A percentile compares a stretch with the other conserved stretches of the same genome.
Evolutionary conservation across 1,140 invertebrate species (phyloP).

Genomic region (Diabrotica undecimpunctata): DNA sequence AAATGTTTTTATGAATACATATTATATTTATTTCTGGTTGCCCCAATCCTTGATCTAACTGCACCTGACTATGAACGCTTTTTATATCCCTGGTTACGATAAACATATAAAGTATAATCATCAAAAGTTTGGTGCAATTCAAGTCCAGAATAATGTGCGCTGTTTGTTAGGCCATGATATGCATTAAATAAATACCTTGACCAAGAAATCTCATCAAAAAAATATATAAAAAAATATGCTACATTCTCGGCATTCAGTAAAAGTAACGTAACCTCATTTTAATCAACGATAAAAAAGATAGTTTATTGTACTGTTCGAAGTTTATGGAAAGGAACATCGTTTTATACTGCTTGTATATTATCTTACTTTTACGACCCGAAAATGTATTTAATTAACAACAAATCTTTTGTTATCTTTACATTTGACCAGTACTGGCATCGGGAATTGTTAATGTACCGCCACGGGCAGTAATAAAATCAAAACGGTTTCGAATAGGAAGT

Average conservation of each 20-base stretch:
- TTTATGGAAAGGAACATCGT: conserved; percentile 27
- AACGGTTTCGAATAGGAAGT: not conserved
- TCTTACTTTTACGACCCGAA: conserved; percentile 20
- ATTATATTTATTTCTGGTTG: no score
- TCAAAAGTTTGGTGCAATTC: no score
- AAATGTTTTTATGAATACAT: no score
- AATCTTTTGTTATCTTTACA: conserved; percentile 18
- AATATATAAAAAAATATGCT: no score
- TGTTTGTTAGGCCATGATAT: no score
- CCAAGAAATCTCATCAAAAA: no score
- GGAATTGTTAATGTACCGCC: not conserved
- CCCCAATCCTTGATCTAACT: no score
- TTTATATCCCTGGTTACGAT: no score
- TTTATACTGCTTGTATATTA: conserved; percentile 24
- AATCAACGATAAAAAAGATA: conserved; percentile 45
- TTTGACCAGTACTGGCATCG: conserved; percentile 9
- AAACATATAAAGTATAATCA: no score
- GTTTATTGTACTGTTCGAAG: conserved; percentile 42
- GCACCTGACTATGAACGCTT: no score
- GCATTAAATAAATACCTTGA: no score
- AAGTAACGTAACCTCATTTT: conserved; percentile 41
- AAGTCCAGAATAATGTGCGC: no score
- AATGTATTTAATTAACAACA: conserved; percentile 20
- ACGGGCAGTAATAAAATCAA: not conserved
- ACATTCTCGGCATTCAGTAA: conserved; percentile 28